A percentile compares a stretch with the other conserved stretches of the same genome.
Evolutionary conservation across 2,113 vertebrate species (phyloP).

Genomic region (Microtus pennsylvanicus): DNA sequence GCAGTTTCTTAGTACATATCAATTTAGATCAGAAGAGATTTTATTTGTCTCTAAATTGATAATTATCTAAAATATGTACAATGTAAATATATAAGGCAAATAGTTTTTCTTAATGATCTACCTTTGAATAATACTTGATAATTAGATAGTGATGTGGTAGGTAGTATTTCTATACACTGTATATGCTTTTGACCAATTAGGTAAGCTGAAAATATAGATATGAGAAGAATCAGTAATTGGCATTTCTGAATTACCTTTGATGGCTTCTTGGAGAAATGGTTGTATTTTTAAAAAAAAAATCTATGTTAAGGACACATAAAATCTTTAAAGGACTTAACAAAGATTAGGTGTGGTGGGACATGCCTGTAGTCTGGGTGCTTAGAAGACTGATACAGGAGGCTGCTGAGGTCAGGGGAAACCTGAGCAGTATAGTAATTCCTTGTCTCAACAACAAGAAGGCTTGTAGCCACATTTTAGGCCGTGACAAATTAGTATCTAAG

Average conservation of each 20-base stretch:
- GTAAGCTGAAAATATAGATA: neutral
- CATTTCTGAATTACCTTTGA: conserved; percentile 46
- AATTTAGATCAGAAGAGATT: conserved; percentile 39
- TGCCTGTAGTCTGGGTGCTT: neutral
- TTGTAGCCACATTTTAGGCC: neutral
- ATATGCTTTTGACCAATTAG: neutral
- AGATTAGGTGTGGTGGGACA: neutral
- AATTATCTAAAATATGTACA: conserved; percentile 5
- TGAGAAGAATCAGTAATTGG: neutral
- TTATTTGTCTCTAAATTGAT: conserved; percentile 60
- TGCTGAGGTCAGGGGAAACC: neutral
- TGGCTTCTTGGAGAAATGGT: conserved; percentile 21
- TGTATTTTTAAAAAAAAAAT: neutral
- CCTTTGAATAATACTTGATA: conserved; percentile 19
- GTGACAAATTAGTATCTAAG: neutral
- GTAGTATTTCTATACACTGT: neutral
- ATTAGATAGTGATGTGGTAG: conserved; percentile 18
- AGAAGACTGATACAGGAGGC: neutral
- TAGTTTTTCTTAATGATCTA: conserved; percentile 3
- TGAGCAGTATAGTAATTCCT: neutral
- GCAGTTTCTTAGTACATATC: neutral
- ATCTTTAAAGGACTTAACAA: neutral
- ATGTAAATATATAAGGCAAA: neutral
- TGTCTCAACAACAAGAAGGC: neutral
- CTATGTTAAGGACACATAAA: neutral